Evolutionary conservation across 2,888 invertebrate species (phyloP), one percentile per base, ranked within the genome.

Genomic region (Bembecia ichneumoniformis): DNA sequence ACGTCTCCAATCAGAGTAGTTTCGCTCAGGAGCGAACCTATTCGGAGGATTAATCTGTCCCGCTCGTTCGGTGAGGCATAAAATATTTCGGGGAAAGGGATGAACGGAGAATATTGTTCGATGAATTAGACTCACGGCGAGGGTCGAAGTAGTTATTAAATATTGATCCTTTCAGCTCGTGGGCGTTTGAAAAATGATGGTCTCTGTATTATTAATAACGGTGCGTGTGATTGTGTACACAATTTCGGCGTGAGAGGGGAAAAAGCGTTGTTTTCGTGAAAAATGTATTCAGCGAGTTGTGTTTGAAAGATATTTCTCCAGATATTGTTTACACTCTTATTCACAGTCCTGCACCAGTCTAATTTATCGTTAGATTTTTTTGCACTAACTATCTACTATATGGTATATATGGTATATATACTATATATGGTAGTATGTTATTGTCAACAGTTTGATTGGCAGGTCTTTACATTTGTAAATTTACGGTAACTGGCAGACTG

Each of bases 81-180:
- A 57, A 57, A 55, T 55, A 55, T 56, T 57, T 53, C 52, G 49
- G 52, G 16, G 44, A 17, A 44, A 44, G 44, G 44, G 44, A 44
- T 44, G 44, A 44, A 11, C 44, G 28, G 51, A 47, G 52, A 51
- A 55, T 53, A 51, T 54, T 50, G 51, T 49, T 48, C 15, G 43
- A 50, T 48, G 20, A 44, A 44, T 20, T 49, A 49, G 52, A 51
- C 36, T 34, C 47, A 49, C 49, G 48, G 52, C 36, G 15, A 13
- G 35, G 28, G 35, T 40, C 47, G 47, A 47, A 35, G 36, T 46
- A 49, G 55, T 54, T 55, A 57, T 57, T 57, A 55, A 57, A 54
- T 55, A 57, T 57, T 57, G 55, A 57, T 53, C 55, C 51, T 46
- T 46, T 43, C 46, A 51, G n/a, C 40, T 40, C 40, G 40, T 14